These are phyloP conservation scores for Stylophora pistillata DNA, from an alignment of 64 coral and sea anemone species.

Conservation along the genomic window DNA sequence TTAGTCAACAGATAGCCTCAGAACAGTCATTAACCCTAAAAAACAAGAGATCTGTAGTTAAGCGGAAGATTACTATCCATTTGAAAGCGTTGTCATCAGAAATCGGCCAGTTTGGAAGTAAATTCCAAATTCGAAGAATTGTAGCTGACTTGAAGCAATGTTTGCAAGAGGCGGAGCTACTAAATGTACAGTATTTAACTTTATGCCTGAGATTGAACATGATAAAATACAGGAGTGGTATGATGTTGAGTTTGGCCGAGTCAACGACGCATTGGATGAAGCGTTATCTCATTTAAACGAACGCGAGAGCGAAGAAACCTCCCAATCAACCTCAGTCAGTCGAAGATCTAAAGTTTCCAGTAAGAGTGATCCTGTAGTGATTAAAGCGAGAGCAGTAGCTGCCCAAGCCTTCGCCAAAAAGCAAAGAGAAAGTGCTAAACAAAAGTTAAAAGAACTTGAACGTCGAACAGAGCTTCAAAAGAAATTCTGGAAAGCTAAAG, in stretches of 20 bases:
- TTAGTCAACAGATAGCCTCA: too few species aligned
- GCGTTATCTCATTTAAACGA: conserved; percentile 8
- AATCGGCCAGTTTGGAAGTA: not conserved
- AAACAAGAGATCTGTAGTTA: not conserved
- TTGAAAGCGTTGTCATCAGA: not conserved
- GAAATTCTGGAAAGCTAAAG: too few species aligned
- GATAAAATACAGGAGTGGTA: conserved; percentile 35
- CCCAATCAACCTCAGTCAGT: conserved; percentile 2
- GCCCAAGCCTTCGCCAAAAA: conserved; percentile 9
- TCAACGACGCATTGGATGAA: conserved; percentile 20
- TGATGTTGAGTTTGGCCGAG: conserved; percentile 21
- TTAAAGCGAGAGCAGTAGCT: conserved; percentile 9
- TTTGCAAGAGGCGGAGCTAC: not conserved
- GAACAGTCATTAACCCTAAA: not conserved
- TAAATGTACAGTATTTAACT: not conserved
- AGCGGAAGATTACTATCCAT: not conserved
- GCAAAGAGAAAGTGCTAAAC: conserved; percentile 17
- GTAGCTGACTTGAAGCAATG: not conserved
- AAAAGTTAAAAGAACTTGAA: conserved; percentile 22
- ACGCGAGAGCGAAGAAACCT: conserved; percentile 1
- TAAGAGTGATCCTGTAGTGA: conserved; percentile 2
- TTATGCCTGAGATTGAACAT: not conserved
- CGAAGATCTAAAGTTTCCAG: conserved; percentile 2
- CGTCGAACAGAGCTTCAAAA: not conserved
- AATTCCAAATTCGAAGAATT: not conserved